Evolutionary conservation across 2,797 vertebrate species (phyloP), one percentile per base, ranked within the genome.

Genomic region (Amblyopsis hoosieri): DNA sequence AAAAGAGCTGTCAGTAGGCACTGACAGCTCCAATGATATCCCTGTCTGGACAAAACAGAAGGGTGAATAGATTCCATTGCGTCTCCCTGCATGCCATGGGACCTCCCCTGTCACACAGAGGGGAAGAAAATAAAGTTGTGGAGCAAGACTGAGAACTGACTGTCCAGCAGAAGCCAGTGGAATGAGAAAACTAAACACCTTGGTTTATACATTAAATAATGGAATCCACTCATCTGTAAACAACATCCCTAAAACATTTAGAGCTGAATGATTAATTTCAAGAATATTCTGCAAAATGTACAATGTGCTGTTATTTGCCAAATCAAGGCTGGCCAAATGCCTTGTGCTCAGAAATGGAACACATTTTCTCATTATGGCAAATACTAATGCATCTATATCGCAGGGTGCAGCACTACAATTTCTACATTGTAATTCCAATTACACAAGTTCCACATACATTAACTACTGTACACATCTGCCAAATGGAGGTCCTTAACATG

Each of bases 121-220:
- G 56, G 67, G 65, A 67, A 67, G 59, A 80, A 83, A 74, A 66
- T 45, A 73, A 81, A 78, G 81, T 73, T 60, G 78, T 82, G 70
- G 37, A 66, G 72, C 11, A 54, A 84, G 79, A 87, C 83, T 78
- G 73, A 82, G 77, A 74, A 73, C 75, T 73, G 82, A 71, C 74
- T 86, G 80, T 85, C 80, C 69, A 71, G 54, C 23, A 23, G 56
- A 33, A 66, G 72, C 69, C 73, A 52, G 59, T 53, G 86, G 84
- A 88, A 87, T 90, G 73, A 71, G 79, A 90, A 90, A 88, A 75
- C 78, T 81, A 88, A 89, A 89, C 82, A 89, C 31, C 53, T 48
- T 71, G 3, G 12, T 64, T 86, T 78, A 79, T 86, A 89, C 84
- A 86, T 79, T 72, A 55, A 75, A 66, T 67, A 74, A 76, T 54